Base-by-base conservation (phyloP, 1,140 invertebrate genomes). In the Zaprionus inermis region DNA sequence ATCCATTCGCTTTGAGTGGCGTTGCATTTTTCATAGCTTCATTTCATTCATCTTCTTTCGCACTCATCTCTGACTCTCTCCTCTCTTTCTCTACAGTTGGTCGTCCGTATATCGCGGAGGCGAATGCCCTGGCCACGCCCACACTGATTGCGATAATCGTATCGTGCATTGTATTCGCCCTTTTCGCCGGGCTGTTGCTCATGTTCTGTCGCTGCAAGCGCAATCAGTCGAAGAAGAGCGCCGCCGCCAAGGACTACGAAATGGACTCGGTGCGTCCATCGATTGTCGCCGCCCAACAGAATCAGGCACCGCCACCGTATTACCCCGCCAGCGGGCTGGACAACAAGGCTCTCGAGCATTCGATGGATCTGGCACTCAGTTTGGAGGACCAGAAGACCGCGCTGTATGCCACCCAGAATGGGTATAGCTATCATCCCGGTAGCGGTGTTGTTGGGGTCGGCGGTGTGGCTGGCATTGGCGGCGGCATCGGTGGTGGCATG, bases 341-440 rank as follows among this genome's bases (percentile, higher is more conserved):
- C 92, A 98, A 98, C 92, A 98, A 98, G 93, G 97, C 96, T 30
- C 93, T 98, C 10, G 97, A 98, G 92, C 96, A 97, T 90, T 97
- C 96, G 14, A 94, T 97, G 94, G 96, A 97, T 84, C 93, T 97
- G 66, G 96, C 95, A 0, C 79, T 97, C 22, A 95, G 96, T 34
- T 95, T 97, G 93, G 96, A 97, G 60, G 95, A 97, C 77, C 96
- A 97, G 9, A 97, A 97, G 92, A 95, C 94, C 18, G 94, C 95
- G 0, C 94, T 97, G 9, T 97, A 97, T 91, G 96, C 95, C 18
- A 94, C 95, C 12, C 96, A 97, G 88, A 96, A 96, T 52, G 96
- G 96, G 24, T 97, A 97, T 85, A 96, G 96, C 34, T 97, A 97
- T 88, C 96, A 97, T 91, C 94, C 94, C 32, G 92, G 93, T 16